Base-by-base conservation (phyloP, 2,113 vertebrate species). In the Sebastes schlegelii region DNA sequence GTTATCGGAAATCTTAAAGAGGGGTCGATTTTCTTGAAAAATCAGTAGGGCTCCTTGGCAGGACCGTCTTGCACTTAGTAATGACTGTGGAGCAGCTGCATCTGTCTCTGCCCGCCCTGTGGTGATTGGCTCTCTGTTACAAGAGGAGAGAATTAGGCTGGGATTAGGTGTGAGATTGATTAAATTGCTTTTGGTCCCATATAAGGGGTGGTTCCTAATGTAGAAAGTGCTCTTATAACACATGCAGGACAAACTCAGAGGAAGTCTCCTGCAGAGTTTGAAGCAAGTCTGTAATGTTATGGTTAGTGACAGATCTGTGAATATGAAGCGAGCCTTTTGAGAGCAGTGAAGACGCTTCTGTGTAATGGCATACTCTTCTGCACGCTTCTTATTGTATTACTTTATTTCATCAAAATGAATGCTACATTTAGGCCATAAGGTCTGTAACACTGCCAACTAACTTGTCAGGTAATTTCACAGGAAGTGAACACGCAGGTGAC, bases 121-220 rank as follows among this genome's bases (percentile, higher is more conserved):
- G 64, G 83, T 79, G 83, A 75, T 51, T 61, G 67, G 62, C 70
- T 76, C 45, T 74, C 63, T 74, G 49, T 76, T 69, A 65, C 49
- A 83, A 45, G 58, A 78, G 80, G 63, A 70, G 81, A 64, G 81
- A 86, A 85, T 88, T 84, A 85, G 76, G 54, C 69, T 64, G 69
- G 82, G 81, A 83, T 91, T 86, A 83, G 77, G 85, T 79, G 65
- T 57, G 65, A 82, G 84, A 91, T 91, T 91, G 89, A 93, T 92
- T 89, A 77, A 80, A 13, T 55, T 77, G 74, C 69, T 83, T 84
- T 77, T 70, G 64, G 52, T 73, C 61, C 79, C 76, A 82, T 62
- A 77, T 63, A 17, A 76, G 85, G 58, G 83, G 77, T 66, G 72
- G 72, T 61, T 91, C 66, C 74, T 48, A 62, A 70, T 68, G 60